Percentiles rank a stretch among this genome's conserved stretches.
Conservation (phyloP, 1,140 invertebrate species). For the Protaetia brevitarsis region DNA sequence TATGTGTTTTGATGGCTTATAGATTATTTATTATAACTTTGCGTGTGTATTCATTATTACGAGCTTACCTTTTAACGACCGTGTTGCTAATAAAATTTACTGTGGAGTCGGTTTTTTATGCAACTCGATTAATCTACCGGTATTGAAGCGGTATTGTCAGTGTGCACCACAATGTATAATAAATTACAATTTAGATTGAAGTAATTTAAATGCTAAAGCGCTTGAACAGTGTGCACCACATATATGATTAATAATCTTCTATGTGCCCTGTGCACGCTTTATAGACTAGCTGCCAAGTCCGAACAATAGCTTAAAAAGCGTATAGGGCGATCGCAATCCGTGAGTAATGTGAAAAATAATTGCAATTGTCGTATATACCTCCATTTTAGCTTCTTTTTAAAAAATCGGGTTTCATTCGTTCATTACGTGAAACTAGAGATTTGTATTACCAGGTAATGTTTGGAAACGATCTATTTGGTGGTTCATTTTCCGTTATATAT, state of each 20-base stretch:
- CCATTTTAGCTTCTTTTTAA: not conserved
- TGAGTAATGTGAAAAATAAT: not conserved
- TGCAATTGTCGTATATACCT: not conserved
- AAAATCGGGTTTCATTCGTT: no score
- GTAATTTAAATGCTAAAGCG: not conserved
- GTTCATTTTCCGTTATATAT: no score
- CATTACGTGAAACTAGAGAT: no score
- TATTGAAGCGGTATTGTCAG: not conserved
- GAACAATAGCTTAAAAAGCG: not conserved
- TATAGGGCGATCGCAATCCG: not conserved
- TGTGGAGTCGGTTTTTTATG: not conserved
- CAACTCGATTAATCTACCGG: constrained; percentile 2
- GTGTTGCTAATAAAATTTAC: not conserved
- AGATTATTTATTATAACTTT: not conserved
- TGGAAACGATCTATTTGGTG: no score
- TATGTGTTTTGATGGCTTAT: not conserved
- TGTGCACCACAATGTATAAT: not conserved
- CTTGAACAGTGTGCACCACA: not conserved
- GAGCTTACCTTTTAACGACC: not conserved
- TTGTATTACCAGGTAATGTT: no score
- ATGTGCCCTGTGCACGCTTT: not conserved
- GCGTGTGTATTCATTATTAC: not conserved
- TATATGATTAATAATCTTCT: not conserved
- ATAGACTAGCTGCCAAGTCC: not conserved
- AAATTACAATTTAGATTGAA: constrained; percentile 10